Evolutionary conservation across 2,888 invertebrate genomes (phyloP).

Genomic region (Choristoneura rosaceana): DNA sequence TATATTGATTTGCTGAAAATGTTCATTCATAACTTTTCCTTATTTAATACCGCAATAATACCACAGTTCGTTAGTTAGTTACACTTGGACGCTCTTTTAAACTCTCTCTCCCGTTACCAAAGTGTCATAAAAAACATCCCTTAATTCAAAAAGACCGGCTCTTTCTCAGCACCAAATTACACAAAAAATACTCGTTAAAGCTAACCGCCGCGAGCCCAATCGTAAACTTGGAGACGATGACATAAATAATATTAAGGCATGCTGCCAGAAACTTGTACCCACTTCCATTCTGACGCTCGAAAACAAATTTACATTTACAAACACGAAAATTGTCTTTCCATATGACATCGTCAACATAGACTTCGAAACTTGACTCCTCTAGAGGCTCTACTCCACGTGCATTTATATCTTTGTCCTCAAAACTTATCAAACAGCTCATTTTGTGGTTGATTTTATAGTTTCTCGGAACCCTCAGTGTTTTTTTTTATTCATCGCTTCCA

Average conservation of each 20-base stretch:
- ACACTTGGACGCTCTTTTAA: slow-evolving; percentile 17
- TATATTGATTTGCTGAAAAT: neutral
- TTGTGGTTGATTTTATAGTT: slow-evolving; percentile 58
- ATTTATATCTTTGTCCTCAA: slow-evolving; percentile 52
- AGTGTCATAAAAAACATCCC: slow-evolving; percentile 51
- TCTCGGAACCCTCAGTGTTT: slow-evolving; percentile 38
- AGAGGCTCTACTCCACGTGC: slow-evolving; percentile 5
- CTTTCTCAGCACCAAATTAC: slow-evolving; percentile 67
- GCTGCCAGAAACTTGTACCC: slow-evolving; percentile 63
- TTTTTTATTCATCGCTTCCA: slow-evolving; percentile 50
- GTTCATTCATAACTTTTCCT: neutral
- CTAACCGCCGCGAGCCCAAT: slow-evolving; percentile 55
- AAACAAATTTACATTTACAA: slow-evolving; percentile 40
- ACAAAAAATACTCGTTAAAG: slow-evolving; percentile 73
- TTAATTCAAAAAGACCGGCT: slow-evolving; percentile 53
- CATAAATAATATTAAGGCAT: slow-evolving; percentile 78
- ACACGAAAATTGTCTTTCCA: slow-evolving; percentile 37
- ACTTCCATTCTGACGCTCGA: slow-evolving; percentile 42
- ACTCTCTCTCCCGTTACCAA: slow-evolving; percentile 45
- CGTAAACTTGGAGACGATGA: slow-evolving; percentile 70
- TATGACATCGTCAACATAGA: slow-evolving; percentile 43
- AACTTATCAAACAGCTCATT: slow-evolving; percentile 64
- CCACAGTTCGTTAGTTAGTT: neutral
- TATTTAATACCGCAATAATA: neutral
- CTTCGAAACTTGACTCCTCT: slow-evolving; percentile 25